Evolutionary conservation across 2,888 invertebrate species (phyloP).

Genomic region (Crocallis elinguaria): DNA sequence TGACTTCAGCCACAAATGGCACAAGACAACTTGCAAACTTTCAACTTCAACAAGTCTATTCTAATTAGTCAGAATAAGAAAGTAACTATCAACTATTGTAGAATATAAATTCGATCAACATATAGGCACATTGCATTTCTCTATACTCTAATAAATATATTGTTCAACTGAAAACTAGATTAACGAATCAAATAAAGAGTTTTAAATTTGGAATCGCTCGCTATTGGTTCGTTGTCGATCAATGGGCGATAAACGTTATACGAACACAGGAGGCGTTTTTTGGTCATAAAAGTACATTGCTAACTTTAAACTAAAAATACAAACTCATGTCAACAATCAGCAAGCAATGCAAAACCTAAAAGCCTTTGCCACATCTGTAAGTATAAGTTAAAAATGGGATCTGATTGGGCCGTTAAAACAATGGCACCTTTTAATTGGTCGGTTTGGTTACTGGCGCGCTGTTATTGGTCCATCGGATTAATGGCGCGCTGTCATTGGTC

Average conservation of each 20-base stretch:
- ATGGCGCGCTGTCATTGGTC: conserved; percentile 67
- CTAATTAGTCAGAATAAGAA: conserved; percentile 22
- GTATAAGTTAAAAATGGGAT: background rate
- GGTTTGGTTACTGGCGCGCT: conserved; percentile 35
- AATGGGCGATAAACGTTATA: conserved; percentile 4
- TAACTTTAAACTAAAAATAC: conserved; percentile 5
- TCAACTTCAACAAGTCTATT: conserved; percentile 11
- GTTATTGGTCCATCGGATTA: conserved; percentile 43
- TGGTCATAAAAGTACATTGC: conserved; percentile 2
- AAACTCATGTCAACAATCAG: conserved; percentile 8
- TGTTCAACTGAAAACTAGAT: conserved; percentile 17
- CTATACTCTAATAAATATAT: conserved; percentile 29
- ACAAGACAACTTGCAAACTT: conserved; percentile 49
- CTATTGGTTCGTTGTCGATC: conserved; percentile 4
- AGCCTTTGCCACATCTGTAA: conserved; percentile 1
- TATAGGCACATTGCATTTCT: conserved; percentile 44
- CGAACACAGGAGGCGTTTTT: conserved; percentile 6
- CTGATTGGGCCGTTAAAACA: background rate
- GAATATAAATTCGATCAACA: conserved; percentile 54
- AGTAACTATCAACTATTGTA: conserved; percentile 22
- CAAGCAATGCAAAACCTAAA: conserved; percentile 19
- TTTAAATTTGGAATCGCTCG: conserved; percentile 36
- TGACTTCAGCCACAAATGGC: conserved; percentile 69
- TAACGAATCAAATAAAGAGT: conserved; percentile 17
- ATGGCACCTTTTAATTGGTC: conserved; percentile 24